Conservation (phyloP, 2,888 invertebrate genomes). For the Habrosyne pyritoides region DNA sequence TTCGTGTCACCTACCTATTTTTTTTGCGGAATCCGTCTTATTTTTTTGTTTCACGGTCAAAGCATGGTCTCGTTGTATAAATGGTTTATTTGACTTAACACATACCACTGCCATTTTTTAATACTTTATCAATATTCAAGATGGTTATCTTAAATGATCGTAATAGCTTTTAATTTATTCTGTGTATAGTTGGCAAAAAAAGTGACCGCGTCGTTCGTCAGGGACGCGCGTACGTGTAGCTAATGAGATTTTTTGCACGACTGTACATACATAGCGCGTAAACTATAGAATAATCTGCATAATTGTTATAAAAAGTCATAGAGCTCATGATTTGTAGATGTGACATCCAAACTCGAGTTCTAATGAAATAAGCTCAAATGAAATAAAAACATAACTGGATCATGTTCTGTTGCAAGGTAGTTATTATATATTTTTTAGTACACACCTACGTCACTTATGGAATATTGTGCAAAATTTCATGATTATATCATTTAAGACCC, state of each 20-base stretch:
- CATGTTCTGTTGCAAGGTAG: no score
- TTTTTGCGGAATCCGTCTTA: neutral
- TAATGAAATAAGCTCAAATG: no score
- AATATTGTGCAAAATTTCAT: no score
- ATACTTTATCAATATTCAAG: constrained; percentile 59
- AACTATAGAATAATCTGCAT: constrained; percentile 42
- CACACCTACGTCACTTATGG: no score
- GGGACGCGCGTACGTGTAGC: constrained; percentile 24
- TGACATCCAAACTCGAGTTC: no score
- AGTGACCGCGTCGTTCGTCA: constrained; percentile 26
- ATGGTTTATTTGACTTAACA: neutral
- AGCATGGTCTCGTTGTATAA: neutral
- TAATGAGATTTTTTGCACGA: constrained; percentile 49
- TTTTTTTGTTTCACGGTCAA: neutral
- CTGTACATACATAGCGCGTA: constrained; percentile 35
- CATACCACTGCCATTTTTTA: constrained; percentile 37
- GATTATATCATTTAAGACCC: no score
- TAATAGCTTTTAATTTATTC: constrained; percentile 74
- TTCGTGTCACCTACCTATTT: neutral
- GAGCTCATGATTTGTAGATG: neutral
- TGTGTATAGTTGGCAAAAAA: constrained; percentile 59
- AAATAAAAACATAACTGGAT: no score
- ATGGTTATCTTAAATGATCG: constrained; percentile 75
- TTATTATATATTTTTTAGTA: no score
- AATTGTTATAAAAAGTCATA: constrained; percentile 24